Evolutionary conservation across 1,140 invertebrate species (phyloP), one percentile per base, ranked within the genome.

Genomic region (Zaprionus davidi): DNA sequence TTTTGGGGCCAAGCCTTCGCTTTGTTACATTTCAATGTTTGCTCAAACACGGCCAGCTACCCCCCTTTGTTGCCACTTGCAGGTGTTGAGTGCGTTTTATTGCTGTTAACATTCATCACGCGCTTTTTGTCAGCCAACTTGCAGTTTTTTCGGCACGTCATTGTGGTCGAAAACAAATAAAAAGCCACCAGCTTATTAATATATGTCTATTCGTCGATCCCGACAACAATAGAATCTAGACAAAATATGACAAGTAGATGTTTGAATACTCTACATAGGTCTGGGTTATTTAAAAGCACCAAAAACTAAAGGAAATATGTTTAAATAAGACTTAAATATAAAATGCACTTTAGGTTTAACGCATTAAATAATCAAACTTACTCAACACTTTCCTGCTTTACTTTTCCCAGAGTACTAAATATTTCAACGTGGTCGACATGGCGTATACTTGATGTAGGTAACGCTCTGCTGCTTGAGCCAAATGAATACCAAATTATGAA

Each of bases 1-100:
- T 31, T 22, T 22, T 22, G 9, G 46, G 46, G 65, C 46, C 71
- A 69, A 74, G 66, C 65, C 71, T 17, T 28, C 64, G n/a, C 34
- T 34, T 70, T 70, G 58, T 70, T 17, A 46, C 58, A 26, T 22
- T 63, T 28, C 31, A 6, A 24, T 13, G 55, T 67, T 58, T 58
- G 65, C 12, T 24, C 55, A 49, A 67, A 58, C 63, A 66, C 41
- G 2, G 38, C 5, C 38, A 46, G n/a, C n/a, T 46, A 5, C n/a
- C 7, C 5, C 1, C 26, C 53, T 38, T 75, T 75, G 67, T 34
- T 51, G 46, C 49, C 72, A 72, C 49, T 31, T 67, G 71, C 75
- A 77, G 71, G 71, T 77, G 75, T 74, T 77, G 63, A 74, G 57
- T 56, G 26, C 53, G 53, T 38, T 55, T 60, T 55, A 65, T 22